Conservation (phyloP, 1,140 invertebrate species). For the Meteorus sp. region DNA sequence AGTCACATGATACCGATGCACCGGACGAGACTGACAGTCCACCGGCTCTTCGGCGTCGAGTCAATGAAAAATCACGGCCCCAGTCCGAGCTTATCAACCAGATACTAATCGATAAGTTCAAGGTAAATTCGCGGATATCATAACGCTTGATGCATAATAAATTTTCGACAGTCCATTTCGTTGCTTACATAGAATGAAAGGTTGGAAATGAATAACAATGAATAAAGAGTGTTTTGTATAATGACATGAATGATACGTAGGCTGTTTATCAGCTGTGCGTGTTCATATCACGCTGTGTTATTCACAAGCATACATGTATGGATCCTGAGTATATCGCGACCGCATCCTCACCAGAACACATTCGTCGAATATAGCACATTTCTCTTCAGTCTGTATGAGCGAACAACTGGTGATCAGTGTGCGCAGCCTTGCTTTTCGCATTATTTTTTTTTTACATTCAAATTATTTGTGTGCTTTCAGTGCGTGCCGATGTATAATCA, state of each 20-base stretch:
- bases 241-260: background rate
- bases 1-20: slow-evolving; percentile 66
- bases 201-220: too few species aligned
- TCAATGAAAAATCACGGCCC: slow-evolving; percentile 59
- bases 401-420: too few species aligned
- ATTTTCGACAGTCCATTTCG: background rate
- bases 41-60: slow-evolving; percentile 58
- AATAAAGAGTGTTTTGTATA: too few species aligned
- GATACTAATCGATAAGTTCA: slow-evolving; percentile 66
- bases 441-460: too few species aligned
- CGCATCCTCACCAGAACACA: slow-evolving; percentile 9
- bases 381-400: background rate
- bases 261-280: slow-evolving; percentile 10
- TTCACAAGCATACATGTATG: too few species aligned
- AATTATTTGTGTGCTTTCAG: too few species aligned
- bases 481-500: too few species aligned
- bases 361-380: slow-evolving; percentile 1
- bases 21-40: slow-evolving; percentile 64
- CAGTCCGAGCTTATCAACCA: slow-evolving; percentile 66
- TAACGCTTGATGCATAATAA: background rate
- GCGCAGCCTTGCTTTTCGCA: too few species aligned
- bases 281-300: slow-evolving; percentile 7
- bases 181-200: background rate
- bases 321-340: slow-evolving; percentile 8
- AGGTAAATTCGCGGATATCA: slow-evolving; percentile 53